Evolutionary conservation across 2,888 invertebrate genomes (phyloP), one percentile per base, ranked within the genome.

Genomic region (Cataglyphis cursor): DNA sequence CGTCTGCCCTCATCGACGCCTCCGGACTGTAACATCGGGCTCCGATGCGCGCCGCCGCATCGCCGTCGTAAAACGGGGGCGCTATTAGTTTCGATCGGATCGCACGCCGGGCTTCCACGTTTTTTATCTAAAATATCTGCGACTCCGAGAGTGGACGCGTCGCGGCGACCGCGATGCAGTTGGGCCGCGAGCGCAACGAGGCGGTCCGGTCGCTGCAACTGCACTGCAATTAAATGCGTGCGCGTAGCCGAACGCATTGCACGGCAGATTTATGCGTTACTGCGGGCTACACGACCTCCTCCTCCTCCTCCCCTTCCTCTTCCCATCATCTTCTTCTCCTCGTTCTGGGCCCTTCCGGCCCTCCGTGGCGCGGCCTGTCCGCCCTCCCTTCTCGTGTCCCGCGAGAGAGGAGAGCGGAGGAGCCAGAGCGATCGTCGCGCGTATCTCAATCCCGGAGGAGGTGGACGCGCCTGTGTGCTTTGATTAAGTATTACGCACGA

Each of bases 181-280:
- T 9, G 12, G 35, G 51, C 28, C 44, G 62, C 72, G 64, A 81
- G 84, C 88, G 89, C 85, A 90, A 87, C 91, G 88, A 76, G 66
- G 75, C 75, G 75, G 75, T 54, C 65, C 75, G 9, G 74, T 44
- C 68, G 54, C 70, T 31, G 76, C 44, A 35, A 64, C 66, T 41
- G 83, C 48, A 74, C 92, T 91, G 92, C 90, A 91, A 91, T 91
- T 91, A 91, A 91, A 92, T 85, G 90, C 86, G 84, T 85, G 84
- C 82, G 76, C 78, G 83, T 78, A 85, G 72, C 76, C 83, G 86
- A 84, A 83, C 85, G 85, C 74, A 80, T 70, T 70, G 74, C 18
- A 64, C 51, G 68, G 74, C 83, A 87, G 90, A 91, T 91, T 91
- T 91, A 91, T 91, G 91, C 89, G 82, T 89, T 88, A 92, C 91